phyloP scores from a whole-genome alignment of 2,888 invertebrate species.

The Napeogenes inachia region DNA sequence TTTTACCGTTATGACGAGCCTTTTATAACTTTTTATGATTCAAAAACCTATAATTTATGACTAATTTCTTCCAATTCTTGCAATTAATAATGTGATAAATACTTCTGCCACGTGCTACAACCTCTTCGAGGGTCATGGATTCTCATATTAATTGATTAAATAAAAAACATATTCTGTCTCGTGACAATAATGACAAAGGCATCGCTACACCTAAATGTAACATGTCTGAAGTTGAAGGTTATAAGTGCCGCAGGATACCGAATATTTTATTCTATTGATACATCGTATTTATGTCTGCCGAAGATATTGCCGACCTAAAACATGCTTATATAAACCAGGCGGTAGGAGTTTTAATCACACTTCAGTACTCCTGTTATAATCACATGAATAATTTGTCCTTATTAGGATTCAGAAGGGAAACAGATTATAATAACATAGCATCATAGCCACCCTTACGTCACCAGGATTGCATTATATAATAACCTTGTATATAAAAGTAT shows the following conservation, averaged over 20 bases:
- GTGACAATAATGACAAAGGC: not conserved
- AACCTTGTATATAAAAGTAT: constrained; percentile 10
- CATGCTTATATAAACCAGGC: no score
- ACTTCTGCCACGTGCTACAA: no score
- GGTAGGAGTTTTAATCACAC: not conserved
- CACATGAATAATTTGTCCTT: not conserved
- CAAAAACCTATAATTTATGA: no score
- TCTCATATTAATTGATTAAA: no score
- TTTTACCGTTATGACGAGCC: no score
- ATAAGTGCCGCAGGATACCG: constrained; percentile 38
- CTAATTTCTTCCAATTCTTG: no score
- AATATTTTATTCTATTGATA: constrained; percentile 32
- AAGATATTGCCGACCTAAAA: no score
- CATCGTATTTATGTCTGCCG: not conserved
- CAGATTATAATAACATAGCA: constrained; percentile 13
- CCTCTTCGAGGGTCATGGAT: no score
- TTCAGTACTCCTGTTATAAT: not conserved
- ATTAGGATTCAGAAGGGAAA: constrained; percentile 8
- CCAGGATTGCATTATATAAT: constrained; percentile 63
- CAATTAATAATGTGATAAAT: no score
- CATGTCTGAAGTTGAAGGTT: constrained; percentile 28
- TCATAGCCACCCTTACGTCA: constrained; percentile 53
- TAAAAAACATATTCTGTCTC: no score
- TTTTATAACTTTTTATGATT: no score
- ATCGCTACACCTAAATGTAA: not conserved